Base-by-base conservation (phyloP, 1,140 invertebrate species). In the Yoshiicerus persimilis region DNA sequence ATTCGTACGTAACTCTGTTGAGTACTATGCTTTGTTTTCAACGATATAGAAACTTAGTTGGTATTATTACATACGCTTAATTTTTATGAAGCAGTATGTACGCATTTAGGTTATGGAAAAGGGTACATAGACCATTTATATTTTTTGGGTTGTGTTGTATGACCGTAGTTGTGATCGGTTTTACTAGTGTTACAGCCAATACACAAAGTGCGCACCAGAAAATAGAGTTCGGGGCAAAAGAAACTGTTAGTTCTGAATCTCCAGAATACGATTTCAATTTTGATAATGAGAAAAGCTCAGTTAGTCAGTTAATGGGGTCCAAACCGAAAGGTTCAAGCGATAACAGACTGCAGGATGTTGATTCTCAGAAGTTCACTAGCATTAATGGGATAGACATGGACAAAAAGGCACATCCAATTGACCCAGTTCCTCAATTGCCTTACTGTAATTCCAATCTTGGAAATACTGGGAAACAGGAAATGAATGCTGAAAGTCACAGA, bases 61-160 rank as follows among this genome's bases (percentile, higher is more conserved):
- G n/a, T n/a, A n/a, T n/a, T n/a, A n/a, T n/a, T n/a, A n/a, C n/a
- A n/a, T n/a, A n/a, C n/a, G n/a, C n/a, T 20, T 3, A 47, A 2
- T 70, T 27, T 11, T 70, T 66, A 10, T 27, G 6, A 30, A 70
- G 25, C 30, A 70, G 6, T 30, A 89, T 89, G 88, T 89, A 27
- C 34, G 34, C 32, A 75, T 84, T 85, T 64, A 41, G 86, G 16
- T 6, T 87, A 34, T 89, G 77, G 86, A 86, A 75, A 87, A 66
- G 86, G 23, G 27, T 89, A 32, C 88, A 89, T 39, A 77, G 41
- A 89, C 88, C 88, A 9, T 86, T 89, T n/a, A 84, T 87, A 32
- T 87, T 87, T 41, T 62, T 89, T 5, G 75, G 64, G 30, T 27
- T 87, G 8, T 70, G 64, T 39, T 66, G 86, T 75, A 10, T 83